A percentile compares a stretch with the other conserved stretches of the same genome.
phyloP scores from a whole-genome alignment of 2,113 vertebrate species.

The Plestiodon gilberti region DNA sequence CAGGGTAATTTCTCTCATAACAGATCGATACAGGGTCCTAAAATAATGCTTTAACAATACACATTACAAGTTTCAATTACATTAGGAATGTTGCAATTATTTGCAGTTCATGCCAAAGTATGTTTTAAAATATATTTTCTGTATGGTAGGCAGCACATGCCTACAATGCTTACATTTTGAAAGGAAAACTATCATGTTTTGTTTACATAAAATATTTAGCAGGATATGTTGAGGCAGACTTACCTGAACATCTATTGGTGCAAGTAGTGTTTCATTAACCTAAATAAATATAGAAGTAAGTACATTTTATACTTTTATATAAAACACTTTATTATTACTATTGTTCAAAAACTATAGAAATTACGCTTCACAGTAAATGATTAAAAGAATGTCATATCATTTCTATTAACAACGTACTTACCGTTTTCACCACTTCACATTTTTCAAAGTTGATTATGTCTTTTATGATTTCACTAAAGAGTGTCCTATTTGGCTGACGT shows the following conservation, averaged over 20 bases:
- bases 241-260: slow-evolving; percentile 74
- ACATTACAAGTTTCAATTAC: neutral
- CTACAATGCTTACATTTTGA: neutral
- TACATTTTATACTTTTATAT: slow-evolving; percentile 48
- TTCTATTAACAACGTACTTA: neutral
- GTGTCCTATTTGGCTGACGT: neutral
- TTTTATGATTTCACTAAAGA: neutral
- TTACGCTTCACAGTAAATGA: neutral
- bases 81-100: neutral
- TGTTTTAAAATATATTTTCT: neutral
- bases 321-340: slow-evolving; percentile 21
- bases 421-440: slow-evolving; percentile 51
- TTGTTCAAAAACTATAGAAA: slow-evolving; percentile 4
- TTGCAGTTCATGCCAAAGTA: neutral
- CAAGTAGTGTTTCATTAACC: slow-evolving; percentile 68
- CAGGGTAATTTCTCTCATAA: neutral
- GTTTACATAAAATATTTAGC: slow-evolving; percentile 38
- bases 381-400: slow-evolving; percentile 30
- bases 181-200: slow-evolving; percentile 11
- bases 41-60: slow-evolving; percentile 3
- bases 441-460: slow-evolving; percentile 43
- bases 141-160: neutral
- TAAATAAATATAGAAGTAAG: slow-evolving; percentile 68
- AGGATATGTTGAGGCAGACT: slow-evolving; percentile 61
- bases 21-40: rapidly evolving